A percentile compares a stretch with the other conserved stretches of the same genome.
Evolutionary conservation across 2,888 invertebrate species (phyloP).

Genomic region (Cerastis leucographa): DNA sequence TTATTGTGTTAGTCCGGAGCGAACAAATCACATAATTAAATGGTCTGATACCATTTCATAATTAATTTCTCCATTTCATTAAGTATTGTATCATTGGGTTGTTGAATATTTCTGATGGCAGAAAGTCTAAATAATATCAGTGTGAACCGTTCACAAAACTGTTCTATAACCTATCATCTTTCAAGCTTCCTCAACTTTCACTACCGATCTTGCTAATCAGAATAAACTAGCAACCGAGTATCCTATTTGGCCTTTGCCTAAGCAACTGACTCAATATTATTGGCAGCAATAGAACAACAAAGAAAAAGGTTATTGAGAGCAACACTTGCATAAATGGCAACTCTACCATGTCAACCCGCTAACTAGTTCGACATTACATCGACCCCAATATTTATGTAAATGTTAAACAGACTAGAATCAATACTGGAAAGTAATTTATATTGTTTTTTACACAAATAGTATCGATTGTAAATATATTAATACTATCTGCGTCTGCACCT

Average conservation of each 20-base stretch:
- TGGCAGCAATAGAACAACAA: conserved; percentile 41
- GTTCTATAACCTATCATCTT: neutral
- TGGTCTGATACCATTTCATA: neutral
- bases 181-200: conserved; percentile 6
- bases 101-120: neutral
- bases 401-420: conserved; percentile 52
- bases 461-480: conserved; percentile 30
- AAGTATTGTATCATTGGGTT: neutral
- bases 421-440: conserved; percentile 39
- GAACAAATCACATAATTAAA: neutral
- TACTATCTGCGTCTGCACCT: conserved; percentile 22
- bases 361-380: conserved; percentile 54
- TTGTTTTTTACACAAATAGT: conserved; percentile 43
- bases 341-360: conserved; percentile 51
- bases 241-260: conserved; percentile 28
- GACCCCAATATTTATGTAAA: conserved; percentile 59
- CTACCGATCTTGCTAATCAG: conserved; percentile 10
- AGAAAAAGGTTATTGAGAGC: conserved; percentile 55
- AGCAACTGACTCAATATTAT: conserved; percentile 29
- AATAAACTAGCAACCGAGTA: conserved; percentile 9
- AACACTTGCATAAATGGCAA: conserved; percentile 61
- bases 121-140: neutral
- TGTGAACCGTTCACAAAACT: neutral
- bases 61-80: conserved; percentile 1
- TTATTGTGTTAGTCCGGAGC: neutral